These are phyloP conservation scores for Agapornis canus DNA, from an alignment of 2,797 vertebrate species.

Conservation along the genomic window DNA sequence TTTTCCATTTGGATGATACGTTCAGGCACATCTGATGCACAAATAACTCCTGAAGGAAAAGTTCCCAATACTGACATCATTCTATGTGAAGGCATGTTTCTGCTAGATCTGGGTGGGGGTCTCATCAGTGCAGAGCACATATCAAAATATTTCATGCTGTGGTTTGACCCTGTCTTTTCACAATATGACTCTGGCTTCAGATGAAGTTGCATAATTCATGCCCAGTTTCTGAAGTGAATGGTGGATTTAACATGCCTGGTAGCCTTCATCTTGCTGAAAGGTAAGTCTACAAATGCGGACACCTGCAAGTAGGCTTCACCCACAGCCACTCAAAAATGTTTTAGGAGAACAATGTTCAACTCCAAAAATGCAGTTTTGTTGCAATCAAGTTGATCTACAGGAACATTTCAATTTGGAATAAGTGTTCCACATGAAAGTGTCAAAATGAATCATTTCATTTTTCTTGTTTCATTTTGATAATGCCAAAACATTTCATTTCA, in stretches of 20 bases:
- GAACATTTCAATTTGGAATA: neutral
- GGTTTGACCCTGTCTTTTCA: slow-evolving; percentile 6
- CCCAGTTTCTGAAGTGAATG: neutral
- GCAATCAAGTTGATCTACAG: neutral
- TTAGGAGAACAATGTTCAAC: neutral
- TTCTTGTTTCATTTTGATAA: slow-evolving; percentile 6
- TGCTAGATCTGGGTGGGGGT: neutral
- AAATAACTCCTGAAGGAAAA: neutral
- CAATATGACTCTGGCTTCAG: neutral
- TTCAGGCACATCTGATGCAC: neutral
- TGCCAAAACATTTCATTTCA: slow-evolving; percentile 30
- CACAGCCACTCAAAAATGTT: neutral
- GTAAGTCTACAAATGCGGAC: neutral
- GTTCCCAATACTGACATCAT: neutral
- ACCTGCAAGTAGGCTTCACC: neutral
- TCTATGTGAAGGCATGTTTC: neutral
- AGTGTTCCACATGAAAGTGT: neutral
- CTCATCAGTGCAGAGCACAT: neutral
- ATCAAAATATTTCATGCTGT: slow-evolving; percentile 10
- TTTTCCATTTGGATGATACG: neutral
- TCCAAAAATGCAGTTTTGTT: neutral
- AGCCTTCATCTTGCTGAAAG: neutral
- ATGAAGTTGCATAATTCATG: slow-evolving; percentile 6
- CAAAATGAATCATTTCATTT: slow-evolving; percentile 21
- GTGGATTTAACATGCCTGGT: neutral